Conservation (phyloP, 1,140 invertebrate species). For the Diachasma alloeum region DNA sequence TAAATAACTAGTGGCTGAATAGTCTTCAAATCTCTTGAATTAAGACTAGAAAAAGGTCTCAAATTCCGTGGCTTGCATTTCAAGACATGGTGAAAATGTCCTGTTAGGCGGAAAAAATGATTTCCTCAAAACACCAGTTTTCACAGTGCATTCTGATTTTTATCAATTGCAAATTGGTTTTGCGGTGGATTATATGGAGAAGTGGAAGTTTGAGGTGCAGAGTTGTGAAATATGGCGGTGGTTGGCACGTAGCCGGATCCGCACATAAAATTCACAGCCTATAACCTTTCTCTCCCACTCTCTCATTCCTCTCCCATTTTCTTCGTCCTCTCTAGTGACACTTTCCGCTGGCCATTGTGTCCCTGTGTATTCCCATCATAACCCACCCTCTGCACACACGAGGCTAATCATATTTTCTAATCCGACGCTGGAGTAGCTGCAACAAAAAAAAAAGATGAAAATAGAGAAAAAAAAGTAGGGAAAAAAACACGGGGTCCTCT, state of each 20-base stretch:
- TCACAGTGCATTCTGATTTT: too few species aligned
- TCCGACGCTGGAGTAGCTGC: constrained; percentile 47
- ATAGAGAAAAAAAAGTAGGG: constrained; percentile 38
- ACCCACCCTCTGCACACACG: constrained; percentile 39
- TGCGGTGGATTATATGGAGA: background rate
- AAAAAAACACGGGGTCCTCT: constrained; percentile 50
- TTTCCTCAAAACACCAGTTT: too few species aligned
- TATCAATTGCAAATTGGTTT: background rate
- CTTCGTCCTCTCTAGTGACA: constrained; percentile 1
- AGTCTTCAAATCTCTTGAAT: too few species aligned
- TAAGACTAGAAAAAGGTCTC: too few species aligned
- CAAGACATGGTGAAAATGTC: too few species aligned
- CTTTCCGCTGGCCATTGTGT: background rate
- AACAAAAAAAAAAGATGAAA: constrained; percentile 26
- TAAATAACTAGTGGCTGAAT: too few species aligned
- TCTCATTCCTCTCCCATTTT: constrained; percentile 8
- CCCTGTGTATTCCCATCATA: constrained; percentile 12
- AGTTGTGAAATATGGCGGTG: background rate
- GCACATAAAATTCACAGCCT: constrained; percentile 49
- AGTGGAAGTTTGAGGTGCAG: background rate
- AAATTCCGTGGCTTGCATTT: too few species aligned
- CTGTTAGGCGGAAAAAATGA: too few species aligned
- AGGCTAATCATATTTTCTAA: constrained; percentile 65
- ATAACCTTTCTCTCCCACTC: constrained; percentile 20
- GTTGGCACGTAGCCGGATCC: constrained; percentile 39